Percentiles rank a stretch among this genome's conserved stretches.
Conservation (phyloP, 2,113 vertebrate genomes). For the Romanogobio albipinnatus region DNA sequence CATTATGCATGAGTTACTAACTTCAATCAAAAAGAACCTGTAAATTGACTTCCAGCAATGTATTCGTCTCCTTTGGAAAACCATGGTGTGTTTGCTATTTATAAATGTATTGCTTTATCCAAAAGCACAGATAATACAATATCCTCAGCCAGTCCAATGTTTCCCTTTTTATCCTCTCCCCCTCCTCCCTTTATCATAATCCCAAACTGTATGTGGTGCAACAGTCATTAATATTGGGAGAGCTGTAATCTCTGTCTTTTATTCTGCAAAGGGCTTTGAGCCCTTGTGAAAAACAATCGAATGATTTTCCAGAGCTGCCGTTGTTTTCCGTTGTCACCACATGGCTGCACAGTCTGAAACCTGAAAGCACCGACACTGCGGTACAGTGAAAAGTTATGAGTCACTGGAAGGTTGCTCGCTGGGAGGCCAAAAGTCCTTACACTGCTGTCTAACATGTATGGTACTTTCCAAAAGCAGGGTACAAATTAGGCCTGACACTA, state of each 20-base stretch:
- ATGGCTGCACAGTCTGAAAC: slow-evolving; percentile 44
- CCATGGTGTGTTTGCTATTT: neutral
- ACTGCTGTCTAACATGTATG: neutral
- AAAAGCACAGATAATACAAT: neutral
- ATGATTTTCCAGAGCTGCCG: slow-evolving; percentile 48
- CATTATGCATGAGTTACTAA: neutral
- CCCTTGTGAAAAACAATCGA: slow-evolving; percentile 44
- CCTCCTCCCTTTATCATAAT: slow-evolving; percentile 45
- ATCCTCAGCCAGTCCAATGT: neutral
- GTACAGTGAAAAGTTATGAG: slow-evolving; percentile 48
- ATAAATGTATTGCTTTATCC: neutral
- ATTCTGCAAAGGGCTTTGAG: slow-evolving; percentile 29
- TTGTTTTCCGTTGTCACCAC: slow-evolving; percentile 46
- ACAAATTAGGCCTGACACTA: slow-evolving; percentile 15
- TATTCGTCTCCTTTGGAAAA: neutral
- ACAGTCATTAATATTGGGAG: slow-evolving; percentile 38
- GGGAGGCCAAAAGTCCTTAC: slow-evolving; percentile 15
- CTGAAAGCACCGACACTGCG: slow-evolving; percentile 35
- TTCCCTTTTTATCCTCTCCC: slow-evolving; percentile 19
- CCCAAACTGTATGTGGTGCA: slow-evolving; percentile 34
- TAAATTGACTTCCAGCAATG: neutral
- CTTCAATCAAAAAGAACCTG: neutral
- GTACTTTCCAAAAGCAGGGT: neutral
- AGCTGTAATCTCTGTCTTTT: slow-evolving; percentile 44
- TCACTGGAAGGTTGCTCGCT: slow-evolving; percentile 43